Conservation (phyloP, 2,888 invertebrate species). For the Leucophora obtusa region DNA sequence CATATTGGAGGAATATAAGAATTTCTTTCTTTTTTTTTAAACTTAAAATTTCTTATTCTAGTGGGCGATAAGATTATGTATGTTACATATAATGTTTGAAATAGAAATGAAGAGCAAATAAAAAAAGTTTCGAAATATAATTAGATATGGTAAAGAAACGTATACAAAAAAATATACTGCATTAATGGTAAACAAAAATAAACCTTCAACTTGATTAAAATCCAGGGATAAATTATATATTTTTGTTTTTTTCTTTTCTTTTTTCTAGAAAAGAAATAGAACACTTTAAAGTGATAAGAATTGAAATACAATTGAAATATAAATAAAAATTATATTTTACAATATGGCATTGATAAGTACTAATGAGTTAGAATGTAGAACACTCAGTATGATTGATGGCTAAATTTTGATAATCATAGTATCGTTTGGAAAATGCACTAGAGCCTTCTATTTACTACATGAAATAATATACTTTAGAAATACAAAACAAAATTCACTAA, state of each 20-base stretch:
- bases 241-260: conserved; percentile 38
- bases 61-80: conserved; percentile 51
- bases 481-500: too few relatives aligned
- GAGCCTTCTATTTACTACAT: neutral
- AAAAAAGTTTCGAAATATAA: conserved; percentile 33
- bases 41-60: neutral
- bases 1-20: neutral
- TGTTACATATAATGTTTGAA: too few relatives aligned
- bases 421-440: neutral
- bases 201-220: conserved; percentile 72
- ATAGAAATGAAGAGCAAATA: neutral
- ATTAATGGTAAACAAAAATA: conserved; percentile 67
- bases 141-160: conserved; percentile 15
- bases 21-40: conserved; percentile 1
- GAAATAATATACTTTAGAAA: too few relatives aligned
- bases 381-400: neutral
- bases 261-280: conserved; percentile 27
- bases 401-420: neutral
- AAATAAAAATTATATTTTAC: conserved; percentile 10
- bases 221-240: conserved; percentile 68
- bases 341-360: conserved; percentile 30
- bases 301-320: conserved; percentile 10
- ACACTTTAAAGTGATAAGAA: conserved; percentile 40
- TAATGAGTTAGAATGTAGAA: neutral
- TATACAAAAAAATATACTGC: conserved; percentile 24